A percentile compares a stretch with the other conserved stretches of the same genome.
These are phyloP conservation scores for Oceanodroma tethys DNA, from an alignment of 2,113 vertebrate species.

Conservation along the genomic window DNA sequence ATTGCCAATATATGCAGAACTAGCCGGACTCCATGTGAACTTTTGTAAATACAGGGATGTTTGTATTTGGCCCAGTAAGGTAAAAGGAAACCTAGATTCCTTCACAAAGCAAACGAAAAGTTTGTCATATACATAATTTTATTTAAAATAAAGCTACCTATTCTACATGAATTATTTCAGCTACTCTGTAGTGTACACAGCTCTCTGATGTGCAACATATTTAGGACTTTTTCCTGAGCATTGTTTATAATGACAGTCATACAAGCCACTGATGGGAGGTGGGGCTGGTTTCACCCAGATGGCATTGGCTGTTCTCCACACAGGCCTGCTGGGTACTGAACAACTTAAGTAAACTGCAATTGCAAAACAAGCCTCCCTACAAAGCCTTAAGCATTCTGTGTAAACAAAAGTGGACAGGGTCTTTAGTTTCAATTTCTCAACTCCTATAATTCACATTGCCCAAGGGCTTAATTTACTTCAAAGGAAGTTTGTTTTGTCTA, in stretches of 20 bases:
- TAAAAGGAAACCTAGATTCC: not conserved
- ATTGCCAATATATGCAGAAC: not conserved
- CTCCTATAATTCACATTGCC: conserved; percentile 26
- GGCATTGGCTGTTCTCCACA: not conserved
- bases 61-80: not conserved
- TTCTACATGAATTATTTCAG: not conserved
- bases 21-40: not conserved
- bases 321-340: conserved; percentile 12
- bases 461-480: conserved; percentile 56
- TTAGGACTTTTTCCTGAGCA: not conserved
- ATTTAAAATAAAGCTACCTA: not conserved
- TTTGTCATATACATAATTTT: not conserved
- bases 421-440: conserved; percentile 42
- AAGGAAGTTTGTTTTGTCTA: conserved; percentile 52
- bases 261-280: not conserved
- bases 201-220: not conserved
- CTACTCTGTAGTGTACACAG: not conserved
- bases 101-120: not conserved
- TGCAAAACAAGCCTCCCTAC: conserved; percentile 25
- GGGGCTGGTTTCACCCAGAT: not conserved
- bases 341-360: conserved; percentile 28
- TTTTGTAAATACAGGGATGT: not conserved
- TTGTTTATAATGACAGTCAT: not conserved
- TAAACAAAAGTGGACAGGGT: conserved; percentile 44
- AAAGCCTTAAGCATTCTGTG: conserved; percentile 33